Conservation (phyloP, 2,888 invertebrate species). For the Opisthograptis luteolata region DNA sequence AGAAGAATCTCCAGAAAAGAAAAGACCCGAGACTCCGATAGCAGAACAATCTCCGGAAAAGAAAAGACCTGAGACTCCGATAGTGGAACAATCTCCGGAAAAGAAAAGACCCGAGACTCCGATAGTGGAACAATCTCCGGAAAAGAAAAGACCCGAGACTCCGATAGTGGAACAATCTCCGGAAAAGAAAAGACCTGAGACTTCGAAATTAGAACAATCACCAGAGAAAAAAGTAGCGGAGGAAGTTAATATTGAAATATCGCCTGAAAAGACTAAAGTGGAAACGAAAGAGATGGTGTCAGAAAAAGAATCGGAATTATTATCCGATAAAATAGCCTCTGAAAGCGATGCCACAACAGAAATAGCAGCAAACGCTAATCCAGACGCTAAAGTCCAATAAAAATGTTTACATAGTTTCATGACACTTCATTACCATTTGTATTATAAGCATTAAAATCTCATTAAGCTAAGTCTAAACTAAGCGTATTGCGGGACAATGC, state of each 20-base stretch:
- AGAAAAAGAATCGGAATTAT: neutral
- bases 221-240: neutral
- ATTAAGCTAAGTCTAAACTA: slow-evolving; percentile 33
- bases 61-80: neutral
- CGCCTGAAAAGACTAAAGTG: neutral
- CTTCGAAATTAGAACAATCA: neutral
- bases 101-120: neutral
- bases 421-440: slow-evolving; percentile 34
- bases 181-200: neutral
- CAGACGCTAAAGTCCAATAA: slow-evolving; percentile 23
- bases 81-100: too few species aligned
- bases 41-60: neutral
- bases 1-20: neutral
- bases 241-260: neutral
- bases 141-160: neutral
- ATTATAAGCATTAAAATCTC: slow-evolving; percentile 35
- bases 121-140: neutral
- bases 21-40: neutral
- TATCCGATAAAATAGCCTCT: neutral
- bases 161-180: too few species aligned
- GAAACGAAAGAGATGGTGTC: neutral
- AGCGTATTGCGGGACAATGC: slow-evolving; percentile 34
- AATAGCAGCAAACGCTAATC: neutral
- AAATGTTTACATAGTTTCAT: slow-evolving; percentile 8
- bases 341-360: neutral